Base-by-base conservation (phyloP, 2,888 invertebrate species). In the Notodonta ziczac region DNA sequence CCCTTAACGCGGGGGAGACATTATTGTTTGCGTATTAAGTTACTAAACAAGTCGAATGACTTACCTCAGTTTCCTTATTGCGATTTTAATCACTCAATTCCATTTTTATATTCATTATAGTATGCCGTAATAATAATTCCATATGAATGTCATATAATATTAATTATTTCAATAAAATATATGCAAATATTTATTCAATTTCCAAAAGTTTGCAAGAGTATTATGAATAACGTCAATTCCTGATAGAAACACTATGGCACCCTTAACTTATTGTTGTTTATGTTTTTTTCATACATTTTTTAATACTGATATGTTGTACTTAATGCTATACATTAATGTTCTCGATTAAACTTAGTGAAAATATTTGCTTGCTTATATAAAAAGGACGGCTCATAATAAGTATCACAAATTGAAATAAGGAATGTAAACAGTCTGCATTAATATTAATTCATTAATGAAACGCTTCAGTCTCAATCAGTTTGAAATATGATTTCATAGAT, bases 251-350 rank as follows among this genome's bases (percentile, higher is more conserved):
- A 74, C 69, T 88, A 88, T 88, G 88, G 88, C 88, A 88, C 88
- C 76, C 72, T 76, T 72, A 74, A 74, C 68, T 77, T 77, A 67
- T 76, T 69, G 74, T 67, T 72, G 61, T 67, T 72, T 75, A 66
- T 69, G 72, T 52, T 52, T 4, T 13, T 54, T 35, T 35, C 35
- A 39, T 53, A 35, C 6, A 14, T 70, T 77, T n/a, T 69, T 64
- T 87, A 88, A 89, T 89, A 89, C 89, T 88, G 89, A 78, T 74
- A 78, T 79, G 67, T 87, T 87, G 82, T 84, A 84, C 86, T 85
- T 84, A 80, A 74, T 73, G 59, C 76, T 74, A 69, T 72, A 68
- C 61, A 59, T 67, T 62, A 39, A 12, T 54, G 39, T 39, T 32
- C 24, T 39, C 56, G 59, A 6, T 69, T 66, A 63, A 67, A 57